phyloP scores from a whole-genome alignment of 2,797 vertebrate species.

The Xenentodon cancila region DNA sequence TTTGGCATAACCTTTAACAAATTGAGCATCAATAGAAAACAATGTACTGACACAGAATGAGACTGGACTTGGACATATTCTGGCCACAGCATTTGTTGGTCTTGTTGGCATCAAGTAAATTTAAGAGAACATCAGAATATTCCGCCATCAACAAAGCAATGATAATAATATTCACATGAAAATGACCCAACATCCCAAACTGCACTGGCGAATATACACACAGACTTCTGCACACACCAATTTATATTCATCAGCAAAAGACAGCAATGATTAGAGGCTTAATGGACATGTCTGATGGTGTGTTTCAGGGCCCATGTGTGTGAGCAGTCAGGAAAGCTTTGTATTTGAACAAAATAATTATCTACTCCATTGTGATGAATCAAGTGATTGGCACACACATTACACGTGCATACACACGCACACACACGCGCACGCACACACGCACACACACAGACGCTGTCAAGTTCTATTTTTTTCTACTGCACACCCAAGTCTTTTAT shows the following conservation, averaged over 20 bases:
- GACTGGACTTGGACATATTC: slow-evolving; percentile 19
- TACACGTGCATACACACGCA: not conserved
- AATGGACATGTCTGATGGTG: slow-evolving; percentile 69
- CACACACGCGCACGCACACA: not conserved
- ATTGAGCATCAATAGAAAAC: slow-evolving; percentile 11
- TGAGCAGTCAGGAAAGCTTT: slow-evolving; percentile 62
- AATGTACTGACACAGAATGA: slow-evolving; percentile 9
- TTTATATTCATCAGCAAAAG: slow-evolving; percentile 68
- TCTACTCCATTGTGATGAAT: slow-evolving; percentile 65
- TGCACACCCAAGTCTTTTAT: slow-evolving; percentile 14
- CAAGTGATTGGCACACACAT: slow-evolving; percentile 44
- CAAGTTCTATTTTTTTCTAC: slow-evolving; percentile 9
- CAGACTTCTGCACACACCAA: slow-evolving; percentile 29
- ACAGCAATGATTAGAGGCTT: slow-evolving; percentile 69
- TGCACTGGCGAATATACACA: slow-evolving; percentile 10
- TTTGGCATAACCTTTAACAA: slow-evolving; percentile 7
- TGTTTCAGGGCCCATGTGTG: slow-evolving; percentile 58
- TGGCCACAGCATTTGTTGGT: slow-evolving; percentile 18
- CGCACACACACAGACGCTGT: not conserved
- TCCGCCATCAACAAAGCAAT: slow-evolving; percentile 40
- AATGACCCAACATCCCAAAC: slow-evolving; percentile 45
- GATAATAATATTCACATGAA: slow-evolving; percentile 51
- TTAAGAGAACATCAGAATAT: slow-evolving; percentile 52
- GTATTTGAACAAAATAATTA: slow-evolving; percentile 72
- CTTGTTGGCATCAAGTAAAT: slow-evolving; percentile 46